A percentile compares a stretch with the other conserved stretches of the same genome.
Conservation (phyloP, 2,888 invertebrate genomes). For the Epicampocera succincta region DNA sequence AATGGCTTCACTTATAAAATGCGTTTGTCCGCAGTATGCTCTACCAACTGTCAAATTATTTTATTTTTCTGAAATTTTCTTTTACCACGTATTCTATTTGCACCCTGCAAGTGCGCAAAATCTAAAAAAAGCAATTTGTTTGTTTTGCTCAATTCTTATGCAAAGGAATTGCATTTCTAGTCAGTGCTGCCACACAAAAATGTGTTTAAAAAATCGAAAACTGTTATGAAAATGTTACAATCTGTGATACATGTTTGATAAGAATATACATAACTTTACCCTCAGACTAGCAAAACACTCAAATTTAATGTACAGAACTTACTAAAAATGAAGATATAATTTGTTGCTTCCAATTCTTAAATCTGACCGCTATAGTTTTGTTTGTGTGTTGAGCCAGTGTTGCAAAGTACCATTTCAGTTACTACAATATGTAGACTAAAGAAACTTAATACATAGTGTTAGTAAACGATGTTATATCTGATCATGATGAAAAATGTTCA, state of each 20-base stretch:
- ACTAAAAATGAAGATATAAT: neutral
- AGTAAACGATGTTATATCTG: no score
- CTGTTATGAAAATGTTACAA: no score
- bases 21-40: constrained; percentile 52
- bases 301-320: neutral
- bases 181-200: constrained; percentile 3
- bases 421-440: no score
- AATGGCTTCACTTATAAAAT: constrained; percentile 52
- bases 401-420: no score
- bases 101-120: constrained; percentile 46
- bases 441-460: no score
- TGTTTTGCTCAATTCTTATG: constrained; percentile 42
- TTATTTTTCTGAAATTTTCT: constrained; percentile 18
- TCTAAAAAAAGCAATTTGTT: constrained; percentile 24
- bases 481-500: no score
- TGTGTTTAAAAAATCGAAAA: neutral
- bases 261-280: no score
- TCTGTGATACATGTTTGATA: no score
- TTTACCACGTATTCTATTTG: constrained; percentile 36
- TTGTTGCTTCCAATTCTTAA: no score
- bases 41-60: constrained; percentile 44
- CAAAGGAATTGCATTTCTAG: constrained; percentile 50
- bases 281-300: no score
- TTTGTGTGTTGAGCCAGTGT: no score
- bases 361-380: no score